Conservation (phyloP, 2,797 vertebrate species). For the Chrosomus eos region DNA sequence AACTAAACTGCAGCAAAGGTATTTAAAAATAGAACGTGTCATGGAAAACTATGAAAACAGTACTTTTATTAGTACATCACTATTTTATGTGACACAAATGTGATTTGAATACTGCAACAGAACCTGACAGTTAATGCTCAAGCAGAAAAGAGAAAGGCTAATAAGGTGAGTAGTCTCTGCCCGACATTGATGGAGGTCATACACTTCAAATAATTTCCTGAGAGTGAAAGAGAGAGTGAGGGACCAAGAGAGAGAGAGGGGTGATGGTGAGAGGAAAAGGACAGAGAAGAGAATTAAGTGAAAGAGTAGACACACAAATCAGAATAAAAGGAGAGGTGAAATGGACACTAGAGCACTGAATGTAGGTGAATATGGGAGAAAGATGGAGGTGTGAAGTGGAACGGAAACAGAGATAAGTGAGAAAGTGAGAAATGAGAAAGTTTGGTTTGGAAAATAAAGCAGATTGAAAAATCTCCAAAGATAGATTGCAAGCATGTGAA, state of each 20-base stretch:
- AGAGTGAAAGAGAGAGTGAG: background rate
- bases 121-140: constrained; percentile 25
- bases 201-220: constrained; percentile 37
- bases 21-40: too few species aligned
- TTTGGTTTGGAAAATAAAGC: constrained; percentile 20
- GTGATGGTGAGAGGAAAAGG: constrained; percentile 3
- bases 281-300: constrained; percentile 10
- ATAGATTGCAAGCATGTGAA: background rate
- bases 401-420: background rate
- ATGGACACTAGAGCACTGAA: constrained; percentile 18
- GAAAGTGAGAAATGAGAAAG: too few species aligned
- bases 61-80: background rate
- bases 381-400: constrained; percentile 20
- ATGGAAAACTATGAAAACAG: background rate
- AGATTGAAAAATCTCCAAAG: background rate
- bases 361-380: background rate
- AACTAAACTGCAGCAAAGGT: background rate
- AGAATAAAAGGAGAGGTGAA: background rate
- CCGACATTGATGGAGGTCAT: constrained; percentile 24
- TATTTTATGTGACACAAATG: background rate
- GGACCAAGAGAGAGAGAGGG: background rate
- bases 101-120: background rate
- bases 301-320: constrained; percentile 32
- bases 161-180: constrained; percentile 19
- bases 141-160: constrained; percentile 17